Evolutionary conservation across 1,140 invertebrate species (phyloP).

Genomic region (Pararge aegeria): DNA sequence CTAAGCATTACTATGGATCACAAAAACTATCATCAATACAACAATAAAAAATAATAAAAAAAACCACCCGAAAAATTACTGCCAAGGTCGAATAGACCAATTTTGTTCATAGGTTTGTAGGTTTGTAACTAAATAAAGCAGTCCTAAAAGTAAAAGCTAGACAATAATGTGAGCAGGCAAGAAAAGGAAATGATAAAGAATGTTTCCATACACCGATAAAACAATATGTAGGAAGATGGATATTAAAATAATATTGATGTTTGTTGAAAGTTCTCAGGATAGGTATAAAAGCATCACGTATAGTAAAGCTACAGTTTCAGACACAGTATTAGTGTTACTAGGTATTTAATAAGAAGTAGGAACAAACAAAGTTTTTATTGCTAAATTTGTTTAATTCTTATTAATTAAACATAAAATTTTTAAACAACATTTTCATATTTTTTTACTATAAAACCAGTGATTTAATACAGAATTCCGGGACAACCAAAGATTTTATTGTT

Average conservation of each 20-base stretch:
- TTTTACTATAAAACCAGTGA: too few relatives aligned
- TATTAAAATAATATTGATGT: not conserved
- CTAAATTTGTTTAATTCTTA: too few relatives aligned
- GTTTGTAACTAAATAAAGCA: constrained; percentile 23
- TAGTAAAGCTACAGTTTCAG: not conserved
- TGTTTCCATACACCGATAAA: not conserved
- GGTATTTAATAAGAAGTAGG: constrained; percentile 25
- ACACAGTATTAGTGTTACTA: not conserved
- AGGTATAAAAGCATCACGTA: not conserved
- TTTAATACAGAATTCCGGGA: too few relatives aligned
- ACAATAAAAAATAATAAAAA: not conserved
- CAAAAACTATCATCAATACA: not conserved
- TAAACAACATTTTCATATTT: too few relatives aligned
- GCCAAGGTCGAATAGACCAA: not conserved
- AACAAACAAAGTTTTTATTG: constrained; percentile 21
- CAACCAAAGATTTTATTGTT: too few relatives aligned
- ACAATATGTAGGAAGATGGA: not conserved
- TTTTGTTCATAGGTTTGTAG: too few relatives aligned
- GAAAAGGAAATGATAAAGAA: not conserved
- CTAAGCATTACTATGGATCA: too few relatives aligned
- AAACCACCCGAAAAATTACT: not conserved
- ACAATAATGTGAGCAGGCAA: not conserved
- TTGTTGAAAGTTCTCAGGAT: not conserved
- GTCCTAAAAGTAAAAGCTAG: not conserved
- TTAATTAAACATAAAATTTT: too few relatives aligned